Evolutionary conservation across 2,113 vertebrate species (phyloP), one percentile per base, ranked within the genome.

Genomic region (Canis aureus): DNA sequence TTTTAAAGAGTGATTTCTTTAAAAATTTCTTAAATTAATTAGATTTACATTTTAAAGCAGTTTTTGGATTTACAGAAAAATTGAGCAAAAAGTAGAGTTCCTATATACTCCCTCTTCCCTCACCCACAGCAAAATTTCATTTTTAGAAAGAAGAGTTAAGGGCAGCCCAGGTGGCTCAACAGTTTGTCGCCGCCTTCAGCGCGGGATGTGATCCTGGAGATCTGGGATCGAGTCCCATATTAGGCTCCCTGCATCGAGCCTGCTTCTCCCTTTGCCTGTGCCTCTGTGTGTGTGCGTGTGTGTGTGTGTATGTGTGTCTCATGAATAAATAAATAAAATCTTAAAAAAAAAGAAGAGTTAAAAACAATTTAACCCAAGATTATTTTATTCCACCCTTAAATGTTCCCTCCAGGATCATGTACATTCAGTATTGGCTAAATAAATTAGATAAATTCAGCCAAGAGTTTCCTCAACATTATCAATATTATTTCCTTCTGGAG

Each of bases 1-100:
- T 82, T 92, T 78, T 11, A 93, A 92, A 76, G 7, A 19, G 2
- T n/a, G 62, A 85, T 95, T 81, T 84, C 7, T 73, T 94, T 78
- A 49, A 78, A 60, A 69, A 32, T 23, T 67, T 80, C 64, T 59
- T 32, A 82, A 89, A 78, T 97, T 49, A 86, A 57, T 64, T 62
- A 91, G 25, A 78, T 69, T 73, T 71, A 19, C 79, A 29, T 25
- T 88, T 86, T 71, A 89, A 79, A 38, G 62, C 23, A 94, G 32
- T 80, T 64, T 51, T 88, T 78, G 71, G 79, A 43, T 67, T 79
- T 76, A 82, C 3, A 82, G 22, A 79, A 91, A 82, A 89, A 43
- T 11, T 62, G 17, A 82, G 53, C 29, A 67, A 13, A 81, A 64
- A 62, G 8, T 22, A 59, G 7, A 64, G 10, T 82, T 85, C 51